Base-by-base conservation (phyloP, 2,888 invertebrate species). In the Epinotia bilunana region DNA sequence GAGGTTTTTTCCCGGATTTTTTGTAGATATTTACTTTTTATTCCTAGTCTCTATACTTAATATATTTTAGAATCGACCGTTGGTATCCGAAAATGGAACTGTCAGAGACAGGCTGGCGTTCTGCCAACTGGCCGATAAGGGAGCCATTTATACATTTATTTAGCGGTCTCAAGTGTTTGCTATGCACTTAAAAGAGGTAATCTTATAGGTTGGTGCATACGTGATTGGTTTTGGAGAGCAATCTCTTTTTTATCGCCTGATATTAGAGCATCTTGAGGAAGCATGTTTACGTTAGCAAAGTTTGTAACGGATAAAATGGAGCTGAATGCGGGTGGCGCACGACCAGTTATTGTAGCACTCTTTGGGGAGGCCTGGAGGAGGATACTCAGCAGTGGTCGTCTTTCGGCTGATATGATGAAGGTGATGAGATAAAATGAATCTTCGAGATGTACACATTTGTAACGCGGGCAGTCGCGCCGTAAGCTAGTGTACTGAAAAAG, bases 21-120 rank as follows among this genome's bases (percentile, higher is more conserved):
- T n/a, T 7, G 13, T 49, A 5, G 49, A 53, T n/a, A 53, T n/a
- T 53, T 6, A 53, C 53, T 53, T 7, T 49, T 16, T 49, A 49
- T 57, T 57, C 28, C 23, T 18, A 20, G 33, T 16, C 49, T 16
- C 16, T 12, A n/a, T 64, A 58, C 16, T 67, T 55, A 72, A 67
- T 72, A 49, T 62, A 55, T 20, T 23, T 33, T 20, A 16, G 69
- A 63, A 74, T 70, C 62, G 73, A 62, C 43, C 46, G 57, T 69
- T 63, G 61, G 46, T 18, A 73, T 61, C 72, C 53, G 83, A 84
- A 88, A 88, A 88, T 88, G 86, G 85, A 84, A 80, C 87, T 89
- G 88, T 88, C 88, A 85, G 76, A 49, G 73, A 64, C 89, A 88
- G 81, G 69, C 64, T 87, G 88, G 89, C 83, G 39, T 2, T 16